phyloP scores from a whole-genome alignment of 1,140 invertebrate species.

The Euwallacea similis region DNA sequence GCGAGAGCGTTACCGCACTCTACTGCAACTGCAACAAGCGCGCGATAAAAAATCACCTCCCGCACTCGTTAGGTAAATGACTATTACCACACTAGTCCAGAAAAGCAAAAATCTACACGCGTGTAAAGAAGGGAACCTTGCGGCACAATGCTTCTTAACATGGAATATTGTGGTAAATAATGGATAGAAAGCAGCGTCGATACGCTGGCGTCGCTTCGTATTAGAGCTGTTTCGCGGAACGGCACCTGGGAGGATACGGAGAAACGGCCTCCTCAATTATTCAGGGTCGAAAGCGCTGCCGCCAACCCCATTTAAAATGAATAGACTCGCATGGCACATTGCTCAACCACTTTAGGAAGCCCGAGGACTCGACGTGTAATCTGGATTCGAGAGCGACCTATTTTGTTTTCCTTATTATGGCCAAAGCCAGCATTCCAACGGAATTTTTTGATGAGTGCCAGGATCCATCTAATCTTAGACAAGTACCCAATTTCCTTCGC shows the following conservation, averaged over 20 bases:
- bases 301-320: constrained; percentile 52
- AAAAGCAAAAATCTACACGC: too few relatives aligned
- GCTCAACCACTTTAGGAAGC: constrained; percentile 43
- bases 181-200: constrained; percentile 33
- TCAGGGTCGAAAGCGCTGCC: constrained; percentile 49
- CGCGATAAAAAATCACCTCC: too few relatives aligned
- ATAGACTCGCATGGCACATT: constrained; percentile 46
- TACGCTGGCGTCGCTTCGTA: constrained; percentile 18
- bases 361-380: constrained; percentile 11
- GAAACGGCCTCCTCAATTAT: constrained; percentile 48
- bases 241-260: constrained; percentile 50
- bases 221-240: constrained; percentile 41
- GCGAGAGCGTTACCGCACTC: too few relatives aligned
- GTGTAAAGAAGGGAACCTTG: too few relatives aligned
- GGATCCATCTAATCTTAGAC: neutral
- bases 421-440: too few relatives aligned
- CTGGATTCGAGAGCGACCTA: constrained; percentile 7
- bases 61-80: too few relatives aligned
- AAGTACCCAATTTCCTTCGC: constrained; percentile 12
- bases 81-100: too few relatives aligned
- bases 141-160: neutral
- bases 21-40: too few relatives aligned
- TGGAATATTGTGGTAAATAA: constrained; percentile 47
- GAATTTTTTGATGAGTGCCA: too few relatives aligned
- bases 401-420: neutral